A percentile compares a stretch with the other conserved stretches of the same genome.
Evolutionary conservation across 2,113 vertebrate species (phyloP).

Genomic region (Dicerorhinus sumatrensis): DNA sequence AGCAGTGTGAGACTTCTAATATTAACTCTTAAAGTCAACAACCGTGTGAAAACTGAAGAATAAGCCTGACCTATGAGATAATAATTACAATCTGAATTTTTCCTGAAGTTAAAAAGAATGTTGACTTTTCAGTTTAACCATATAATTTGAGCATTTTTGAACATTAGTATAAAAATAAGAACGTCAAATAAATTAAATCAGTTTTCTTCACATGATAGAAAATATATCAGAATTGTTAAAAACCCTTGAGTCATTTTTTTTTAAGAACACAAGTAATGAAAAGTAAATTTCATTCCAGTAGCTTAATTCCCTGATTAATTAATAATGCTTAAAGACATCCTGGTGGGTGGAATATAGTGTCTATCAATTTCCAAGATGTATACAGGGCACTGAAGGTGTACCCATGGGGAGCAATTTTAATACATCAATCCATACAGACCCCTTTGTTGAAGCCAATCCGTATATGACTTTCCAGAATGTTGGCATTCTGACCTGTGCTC

Average conservation of each 20-base stretch:
- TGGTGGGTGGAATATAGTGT: not conserved
- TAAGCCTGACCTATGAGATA: not conserved
- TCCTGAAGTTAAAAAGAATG: not conserved
- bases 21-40: not conserved
- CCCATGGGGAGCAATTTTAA: not conserved
- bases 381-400: not conserved
- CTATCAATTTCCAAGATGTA: not conserved
- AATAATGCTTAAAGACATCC: constrained; percentile 36
- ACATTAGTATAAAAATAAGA: constrained; percentile 14
- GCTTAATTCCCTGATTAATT: constrained; percentile 42
- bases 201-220: not conserved
- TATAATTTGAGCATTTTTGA: not conserved
- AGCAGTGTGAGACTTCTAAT: not conserved
- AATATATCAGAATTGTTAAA: not conserved
- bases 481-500: not conserved
- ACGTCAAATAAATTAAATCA: not conserved
- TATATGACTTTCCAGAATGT: not conserved
- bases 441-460: not conserved
- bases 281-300: not conserved
- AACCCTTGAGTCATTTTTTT: not conserved
- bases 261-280: constrained; percentile 32
- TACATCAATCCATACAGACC: not conserved
- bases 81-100: not conserved
- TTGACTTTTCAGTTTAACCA: not conserved
- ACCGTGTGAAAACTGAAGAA: not conserved